A percentile compares a stretch with the other conserved stretches of the same genome.
Evolutionary conservation across 1,140 invertebrate species (phyloP).

Genomic region (Maniola jurtina): DNA sequence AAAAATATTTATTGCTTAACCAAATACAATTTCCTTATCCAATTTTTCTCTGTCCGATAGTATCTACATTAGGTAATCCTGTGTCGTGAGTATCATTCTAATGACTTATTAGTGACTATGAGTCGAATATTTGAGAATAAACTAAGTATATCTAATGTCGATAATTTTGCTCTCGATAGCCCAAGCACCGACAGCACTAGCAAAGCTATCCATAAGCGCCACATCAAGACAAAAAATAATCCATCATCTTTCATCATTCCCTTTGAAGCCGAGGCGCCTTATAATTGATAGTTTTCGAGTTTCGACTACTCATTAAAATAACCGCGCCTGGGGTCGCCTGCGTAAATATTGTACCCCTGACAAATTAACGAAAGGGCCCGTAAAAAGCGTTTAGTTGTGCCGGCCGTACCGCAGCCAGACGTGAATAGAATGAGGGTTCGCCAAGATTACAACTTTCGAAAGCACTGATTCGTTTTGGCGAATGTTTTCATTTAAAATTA

Average conservation of each 20-base stretch:
- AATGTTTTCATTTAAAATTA: no score
- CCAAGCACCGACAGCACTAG: background rate
- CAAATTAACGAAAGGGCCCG: slow-evolving; percentile 64
- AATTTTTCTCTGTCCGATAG: no score
- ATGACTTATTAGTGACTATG: no score
- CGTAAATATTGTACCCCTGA: slow-evolving; percentile 69
- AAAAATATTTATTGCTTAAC: no score
- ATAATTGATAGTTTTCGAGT: slow-evolving; percentile 69
- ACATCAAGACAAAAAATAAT: slow-evolving; percentile 30
- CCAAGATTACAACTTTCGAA: background rate
- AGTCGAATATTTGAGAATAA: no score
- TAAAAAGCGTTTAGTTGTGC: slow-evolving; percentile 35
- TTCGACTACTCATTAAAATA: slow-evolving; percentile 54
- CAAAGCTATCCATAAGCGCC: slow-evolving; percentile 26
- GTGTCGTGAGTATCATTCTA: no score
- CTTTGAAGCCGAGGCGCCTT: slow-evolving; percentile 54
- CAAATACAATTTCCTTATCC: no score
- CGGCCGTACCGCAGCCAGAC: slow-evolving; percentile 35
- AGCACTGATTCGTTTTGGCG: no score
- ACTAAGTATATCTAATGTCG: background rate
- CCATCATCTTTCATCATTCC: slow-evolving; percentile 40
- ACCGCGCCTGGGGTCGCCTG: slow-evolving; percentile 26
- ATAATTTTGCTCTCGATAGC: background rate
- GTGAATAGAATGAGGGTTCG: slow-evolving; percentile 30
- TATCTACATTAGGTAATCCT: no score